Evolutionary conservation across 2,797 vertebrate species (phyloP).

Genomic region (Chaenodraco wilsoni): DNA sequence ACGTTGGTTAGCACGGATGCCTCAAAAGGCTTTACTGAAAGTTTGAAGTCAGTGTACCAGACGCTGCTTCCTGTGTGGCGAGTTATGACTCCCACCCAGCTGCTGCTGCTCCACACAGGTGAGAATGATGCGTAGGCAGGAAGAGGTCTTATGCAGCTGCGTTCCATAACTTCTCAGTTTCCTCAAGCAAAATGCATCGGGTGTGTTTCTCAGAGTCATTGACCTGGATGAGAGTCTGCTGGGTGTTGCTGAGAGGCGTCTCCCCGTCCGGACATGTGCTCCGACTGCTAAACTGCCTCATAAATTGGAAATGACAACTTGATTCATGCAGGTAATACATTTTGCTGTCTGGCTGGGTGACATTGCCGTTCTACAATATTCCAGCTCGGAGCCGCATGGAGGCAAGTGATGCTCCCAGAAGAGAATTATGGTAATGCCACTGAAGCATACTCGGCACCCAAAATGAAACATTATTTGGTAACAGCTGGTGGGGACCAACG

Average conservation of each 20-base stretch:
- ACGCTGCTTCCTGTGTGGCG: background rate
- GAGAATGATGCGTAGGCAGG: constrained; percentile 12
- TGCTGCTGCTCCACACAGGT: constrained; percentile 10
- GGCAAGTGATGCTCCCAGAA: constrained; percentile 18
- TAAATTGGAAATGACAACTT: constrained; percentile 74
- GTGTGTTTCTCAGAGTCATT: constrained; percentile 14
- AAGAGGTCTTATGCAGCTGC: constrained; percentile 13
- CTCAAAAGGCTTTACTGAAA: constrained; percentile 26
- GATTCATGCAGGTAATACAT: constrained; percentile 73
- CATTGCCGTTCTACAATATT: constrained; percentile 61
- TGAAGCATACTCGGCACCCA: constrained; percentile 6
- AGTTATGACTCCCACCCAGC: constrained; percentile 21
- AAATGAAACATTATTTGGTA: constrained; percentile 38
- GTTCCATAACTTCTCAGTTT: constrained; percentile 16
- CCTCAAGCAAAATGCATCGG: constrained; percentile 9
- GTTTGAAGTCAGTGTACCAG: constrained; percentile 17
- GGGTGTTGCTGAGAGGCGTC: constrained; percentile 18
- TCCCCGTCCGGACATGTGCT: constrained; percentile 30
- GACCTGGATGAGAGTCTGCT: constrained; percentile 9
- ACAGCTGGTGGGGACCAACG: constrained; percentile 34
- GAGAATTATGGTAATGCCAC: constrained; percentile 49
- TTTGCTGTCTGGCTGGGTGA: constrained; percentile 58
- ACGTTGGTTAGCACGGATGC: constrained; percentile 17
- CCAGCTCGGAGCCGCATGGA: constrained; percentile 29
- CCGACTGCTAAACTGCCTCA: constrained; percentile 62